These are phyloP conservation scores for Trematocara variabile DNA, from an alignment of 2,113 vertebrate species.

Conservation along the genomic window DNA sequence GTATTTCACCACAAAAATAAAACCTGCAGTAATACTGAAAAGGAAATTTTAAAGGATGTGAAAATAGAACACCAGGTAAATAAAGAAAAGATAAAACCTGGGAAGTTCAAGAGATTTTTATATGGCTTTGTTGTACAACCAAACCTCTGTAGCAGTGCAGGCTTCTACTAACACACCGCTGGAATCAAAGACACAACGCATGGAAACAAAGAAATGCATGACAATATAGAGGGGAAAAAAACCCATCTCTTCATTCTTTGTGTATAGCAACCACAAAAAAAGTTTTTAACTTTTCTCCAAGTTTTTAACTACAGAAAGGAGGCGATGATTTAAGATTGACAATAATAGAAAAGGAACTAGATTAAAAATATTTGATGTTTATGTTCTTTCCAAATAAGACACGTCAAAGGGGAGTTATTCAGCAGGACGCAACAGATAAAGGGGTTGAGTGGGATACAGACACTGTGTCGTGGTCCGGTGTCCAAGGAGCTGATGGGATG, in stretches of 20 bases:
- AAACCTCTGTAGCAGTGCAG: background rate
- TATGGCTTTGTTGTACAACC: slow-evolving; percentile 13
- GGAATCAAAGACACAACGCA: slow-evolving; percentile 16
- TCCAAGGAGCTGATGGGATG: no score
- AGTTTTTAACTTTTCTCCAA: background rate
- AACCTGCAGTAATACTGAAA: background rate
- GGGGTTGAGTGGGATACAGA: background rate
- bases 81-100: background rate
- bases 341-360: background rate
- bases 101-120: background rate
- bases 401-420: background rate
- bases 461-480: background rate
- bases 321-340: background rate
- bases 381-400: background rate
- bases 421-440: background rate
- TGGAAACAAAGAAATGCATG: background rate
- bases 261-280: background rate
- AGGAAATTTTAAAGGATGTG: background rate
- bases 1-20: background rate
- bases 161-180: slow-evolving; percentile 2
- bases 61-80: background rate
- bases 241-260: background rate
- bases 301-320: slow-evolving; percentile 1
- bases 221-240: background rate
- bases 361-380: background rate